Evolutionary conservation across 1,140 invertebrate species (phyloP).

Genomic region (Melitaea cinxia): DNA sequence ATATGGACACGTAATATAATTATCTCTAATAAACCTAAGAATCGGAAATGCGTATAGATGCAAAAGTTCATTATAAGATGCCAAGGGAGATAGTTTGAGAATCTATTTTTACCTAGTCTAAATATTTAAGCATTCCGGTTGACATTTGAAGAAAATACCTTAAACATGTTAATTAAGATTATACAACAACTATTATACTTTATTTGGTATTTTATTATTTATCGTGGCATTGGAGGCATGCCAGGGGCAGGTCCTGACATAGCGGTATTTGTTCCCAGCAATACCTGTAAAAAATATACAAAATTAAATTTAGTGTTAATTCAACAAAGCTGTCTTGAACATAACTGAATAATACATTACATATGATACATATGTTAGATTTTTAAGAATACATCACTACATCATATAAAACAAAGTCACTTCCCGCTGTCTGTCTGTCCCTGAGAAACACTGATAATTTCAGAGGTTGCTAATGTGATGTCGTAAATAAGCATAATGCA

Average conservation of each 20-base stretch:
- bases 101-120: constrained; percentile 47
- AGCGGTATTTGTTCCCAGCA: constrained; percentile 83
- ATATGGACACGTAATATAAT: constrained; percentile 25
- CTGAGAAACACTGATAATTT: too few relatives aligned
- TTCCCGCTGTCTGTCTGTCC: too few relatives aligned
- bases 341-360: too few relatives aligned
- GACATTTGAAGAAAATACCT: constrained; percentile 45
- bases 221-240: constrained; percentile 82
- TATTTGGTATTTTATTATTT: constrained; percentile 64
- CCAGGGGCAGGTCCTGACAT: constrained; percentile 74
- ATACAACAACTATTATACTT: constrained; percentile 45
- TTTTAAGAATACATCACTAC: too few relatives aligned
- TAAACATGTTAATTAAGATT: constrained; percentile 38
- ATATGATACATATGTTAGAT: too few relatives aligned
- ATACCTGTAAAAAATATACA: constrained; percentile 80
- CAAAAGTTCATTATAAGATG: constrained; percentile 24
- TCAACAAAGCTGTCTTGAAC: too few relatives aligned
- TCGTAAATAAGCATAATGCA: too few relatives aligned
- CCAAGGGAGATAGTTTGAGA: constrained; percentile 31
- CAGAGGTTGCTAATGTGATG: too few relatives aligned
- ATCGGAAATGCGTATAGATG: constrained; percentile 32
- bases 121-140: constrained; percentile 53
- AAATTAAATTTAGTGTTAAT: neutral
- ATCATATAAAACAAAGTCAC: too few relatives aligned
- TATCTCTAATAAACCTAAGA: constrained; percentile 10